phyloP scores from a whole-genome alignment of 1,140 invertebrate genomes.

The Lepidostoma basale region DNA sequence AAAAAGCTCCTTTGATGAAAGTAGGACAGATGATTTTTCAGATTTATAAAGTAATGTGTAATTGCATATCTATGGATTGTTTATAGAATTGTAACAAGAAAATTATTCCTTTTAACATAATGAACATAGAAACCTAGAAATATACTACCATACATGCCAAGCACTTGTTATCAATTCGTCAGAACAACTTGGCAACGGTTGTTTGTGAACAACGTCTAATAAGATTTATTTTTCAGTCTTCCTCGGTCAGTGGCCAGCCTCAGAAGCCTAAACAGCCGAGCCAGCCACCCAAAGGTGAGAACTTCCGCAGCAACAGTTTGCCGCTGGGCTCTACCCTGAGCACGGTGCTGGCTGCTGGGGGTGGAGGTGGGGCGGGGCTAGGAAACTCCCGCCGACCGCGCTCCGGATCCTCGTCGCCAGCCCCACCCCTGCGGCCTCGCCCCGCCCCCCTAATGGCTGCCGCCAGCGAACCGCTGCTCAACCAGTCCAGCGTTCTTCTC shows the following conservation, averaged over 20 bases:
- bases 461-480: slow-evolving; percentile 57
- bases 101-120: no score
- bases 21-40: no score
- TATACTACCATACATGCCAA: no score
- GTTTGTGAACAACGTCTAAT: no score
- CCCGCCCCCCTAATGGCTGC: slow-evolving; percentile 57
- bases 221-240: neutral
- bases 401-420: slow-evolving; percentile 36
- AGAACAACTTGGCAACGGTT: no score
- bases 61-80: no score
- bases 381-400: slow-evolving; percentile 16
- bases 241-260: neutral
- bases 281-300: slow-evolving; percentile 50
- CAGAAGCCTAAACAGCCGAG: slow-evolving; percentile 23
- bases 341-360: slow-evolving; percentile 14
- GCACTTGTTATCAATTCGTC: no score
- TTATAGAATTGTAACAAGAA: no score
- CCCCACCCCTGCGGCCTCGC: slow-evolving; percentile 51
- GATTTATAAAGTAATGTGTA: no score
- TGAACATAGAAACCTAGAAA: no score
- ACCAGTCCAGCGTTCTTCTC: slow-evolving; percentile 57
- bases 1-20: no score
- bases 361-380: neutral
- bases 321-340: slow-evolving; percentile 59
- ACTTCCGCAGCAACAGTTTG: slow-evolving; percentile 64